Percentiles rank a stretch among this genome's conserved stretches.
phyloP scores from a whole-genome alignment of 2,888 invertebrate species.

The Trichacis sp. region DNA sequence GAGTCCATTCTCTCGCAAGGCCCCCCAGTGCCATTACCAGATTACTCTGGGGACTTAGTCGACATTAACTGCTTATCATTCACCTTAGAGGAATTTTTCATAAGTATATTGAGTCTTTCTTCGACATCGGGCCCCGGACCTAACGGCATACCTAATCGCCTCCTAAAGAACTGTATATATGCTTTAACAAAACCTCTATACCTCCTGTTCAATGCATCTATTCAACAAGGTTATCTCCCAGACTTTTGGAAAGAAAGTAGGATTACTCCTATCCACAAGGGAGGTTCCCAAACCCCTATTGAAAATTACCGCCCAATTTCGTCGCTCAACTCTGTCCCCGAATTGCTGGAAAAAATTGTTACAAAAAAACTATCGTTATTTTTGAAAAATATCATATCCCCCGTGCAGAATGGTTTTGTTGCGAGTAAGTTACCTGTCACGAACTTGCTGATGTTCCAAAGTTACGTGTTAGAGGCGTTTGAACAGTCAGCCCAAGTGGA shows the following conservation, averaged over 20 bases:
- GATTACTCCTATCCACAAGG: neutral
- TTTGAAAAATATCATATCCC: neutral
- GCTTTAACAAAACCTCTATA: slow-evolving; percentile 5
- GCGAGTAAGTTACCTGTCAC: neutral
- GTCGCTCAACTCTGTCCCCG: too few species aligned
- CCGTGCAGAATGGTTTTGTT: neutral
- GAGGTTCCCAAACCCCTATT: neutral
- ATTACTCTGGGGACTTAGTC: too few species aligned
- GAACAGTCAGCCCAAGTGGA: neutral
- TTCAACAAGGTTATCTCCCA: neutral
- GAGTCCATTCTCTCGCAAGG: too few species aligned
- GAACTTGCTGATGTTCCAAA: neutral
- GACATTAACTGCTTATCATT: too few species aligned
- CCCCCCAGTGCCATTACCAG: too few species aligned
- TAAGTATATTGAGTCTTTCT: too few species aligned
- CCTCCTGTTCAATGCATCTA: slow-evolving; percentile 12
- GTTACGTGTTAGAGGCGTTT: neutral
- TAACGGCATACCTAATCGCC: slow-evolving; percentile 7
- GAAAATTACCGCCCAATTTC: neutral
- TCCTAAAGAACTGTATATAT: slow-evolving; percentile 10
- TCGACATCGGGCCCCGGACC: neutral
- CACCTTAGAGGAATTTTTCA: too few species aligned
- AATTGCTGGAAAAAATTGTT: neutral
- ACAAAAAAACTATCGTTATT: neutral
- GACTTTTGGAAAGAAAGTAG: too few species aligned